These are phyloP conservation scores for Chelmon rostratus DNA, from an alignment of 2,797 vertebrate genomes.

Conservation along the genomic window DNA sequence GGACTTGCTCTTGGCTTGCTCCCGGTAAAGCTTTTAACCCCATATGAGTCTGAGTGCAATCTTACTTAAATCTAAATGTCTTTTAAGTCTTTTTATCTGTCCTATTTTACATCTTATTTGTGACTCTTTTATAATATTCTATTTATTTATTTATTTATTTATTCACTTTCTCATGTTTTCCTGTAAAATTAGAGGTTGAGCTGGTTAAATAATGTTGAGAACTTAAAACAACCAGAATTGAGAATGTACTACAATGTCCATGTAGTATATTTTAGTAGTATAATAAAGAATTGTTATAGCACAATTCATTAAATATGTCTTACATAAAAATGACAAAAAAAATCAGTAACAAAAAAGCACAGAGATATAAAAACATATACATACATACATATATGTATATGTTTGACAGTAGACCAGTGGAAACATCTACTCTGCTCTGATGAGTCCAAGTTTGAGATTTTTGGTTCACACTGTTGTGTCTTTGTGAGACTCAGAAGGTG, in stretches of 20 bases:
- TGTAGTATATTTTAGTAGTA: neutral
- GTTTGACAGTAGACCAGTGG: no score
- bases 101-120: neutral
- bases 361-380: neutral
- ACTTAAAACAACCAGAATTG: neutral
- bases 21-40: neutral
- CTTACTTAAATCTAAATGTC: neutral
- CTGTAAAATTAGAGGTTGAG: no score
- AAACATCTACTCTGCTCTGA: no score
- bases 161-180: no score
- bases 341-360: no score
- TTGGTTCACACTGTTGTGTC: no score
- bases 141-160: no score
- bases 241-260: neutral
- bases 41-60: neutral
- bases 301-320: neutral
- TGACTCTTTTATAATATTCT: neutral
- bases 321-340: neutral
- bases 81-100: no score
- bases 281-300: neutral
- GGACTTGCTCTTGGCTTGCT: neutral
- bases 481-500: no score
- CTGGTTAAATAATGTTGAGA: neutral
- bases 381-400: no score
- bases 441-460: no score